Percentiles rank a stretch among this genome's conserved stretches.
phyloP scores from a whole-genome alignment of 1,140 invertebrate species.

The Lycorma delicatula region DNA sequence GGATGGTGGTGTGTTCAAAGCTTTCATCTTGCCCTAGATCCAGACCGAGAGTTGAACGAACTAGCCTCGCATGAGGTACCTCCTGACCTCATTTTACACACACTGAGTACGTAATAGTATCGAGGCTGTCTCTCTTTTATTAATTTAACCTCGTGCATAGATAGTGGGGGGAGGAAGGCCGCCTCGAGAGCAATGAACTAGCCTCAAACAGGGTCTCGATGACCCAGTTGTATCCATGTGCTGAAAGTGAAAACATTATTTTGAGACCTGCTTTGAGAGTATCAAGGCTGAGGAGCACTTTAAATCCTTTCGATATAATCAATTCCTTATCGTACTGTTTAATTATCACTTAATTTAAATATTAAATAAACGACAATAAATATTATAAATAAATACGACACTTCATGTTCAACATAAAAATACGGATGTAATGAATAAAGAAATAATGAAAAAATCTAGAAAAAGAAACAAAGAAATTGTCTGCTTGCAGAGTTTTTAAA shows the following conservation, averaged over 20 bases:
- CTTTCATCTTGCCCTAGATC: no score
- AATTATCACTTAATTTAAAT: no score
- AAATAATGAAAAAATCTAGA: background rate
- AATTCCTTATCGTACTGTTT: no score
- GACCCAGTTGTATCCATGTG: slow-evolving; percentile 29
- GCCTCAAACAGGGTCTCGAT: slow-evolving; percentile 41
- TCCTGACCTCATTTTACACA: no score
- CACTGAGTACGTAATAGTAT: no score
- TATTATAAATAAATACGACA: background rate
- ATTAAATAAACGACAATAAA: background rate
- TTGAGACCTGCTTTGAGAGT: slow-evolving; percentile 24
- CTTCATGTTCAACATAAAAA: background rate
- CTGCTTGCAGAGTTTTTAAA: no score
- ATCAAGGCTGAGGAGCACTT: slow-evolving; percentile 2
- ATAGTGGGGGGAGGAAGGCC: slow-evolving; percentile 39
- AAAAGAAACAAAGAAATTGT: no score
- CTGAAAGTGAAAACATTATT: slow-evolving; percentile 42
- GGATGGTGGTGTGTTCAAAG: no score
- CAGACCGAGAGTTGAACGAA: no score
- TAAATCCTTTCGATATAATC: no score
- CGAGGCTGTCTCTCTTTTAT: slow-evolving; percentile 16
- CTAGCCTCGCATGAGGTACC: no score
- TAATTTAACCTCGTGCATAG: slow-evolving; percentile 14
- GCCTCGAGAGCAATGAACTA: slow-evolving; percentile 42
- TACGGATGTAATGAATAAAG: background rate